Conservation (phyloP, 2,888 invertebrate genomes). For the Troglohyphantes excavatus region DNA sequence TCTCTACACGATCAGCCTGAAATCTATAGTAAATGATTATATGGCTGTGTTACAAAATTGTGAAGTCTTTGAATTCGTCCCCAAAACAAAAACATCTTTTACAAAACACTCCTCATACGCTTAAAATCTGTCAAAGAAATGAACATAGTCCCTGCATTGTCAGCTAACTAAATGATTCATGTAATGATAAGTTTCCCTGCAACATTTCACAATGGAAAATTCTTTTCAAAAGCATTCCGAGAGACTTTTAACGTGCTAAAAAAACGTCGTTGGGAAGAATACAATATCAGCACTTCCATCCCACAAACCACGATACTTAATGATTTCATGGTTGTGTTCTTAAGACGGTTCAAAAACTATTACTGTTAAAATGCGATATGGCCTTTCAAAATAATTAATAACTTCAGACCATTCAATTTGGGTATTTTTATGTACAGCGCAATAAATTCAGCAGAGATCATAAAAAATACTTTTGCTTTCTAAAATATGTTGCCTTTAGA, state of each 20-base stretch:
- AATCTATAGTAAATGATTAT: no score
- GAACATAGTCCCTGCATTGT: no score
- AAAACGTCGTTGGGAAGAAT: neutral
- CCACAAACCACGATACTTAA: neutral
- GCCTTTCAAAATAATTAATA: constrained; percentile 50
- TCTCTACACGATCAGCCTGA: no score
- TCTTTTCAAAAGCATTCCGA: neutral
- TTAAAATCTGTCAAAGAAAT: no score
- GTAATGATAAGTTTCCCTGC: no score
- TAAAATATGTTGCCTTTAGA: neutral
- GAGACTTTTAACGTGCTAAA: neutral
- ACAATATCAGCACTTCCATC: neutral
- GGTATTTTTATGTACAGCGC: constrained; percentile 24
- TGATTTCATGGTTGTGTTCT: neutral
- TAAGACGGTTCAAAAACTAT: constrained; percentile 11
- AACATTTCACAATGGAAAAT: no score
- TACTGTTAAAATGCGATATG: constrained; percentile 35
- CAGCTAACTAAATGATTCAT: no score
- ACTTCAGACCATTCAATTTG: neutral
- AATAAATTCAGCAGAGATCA: constrained; percentile 25
- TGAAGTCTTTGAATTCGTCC: no score
- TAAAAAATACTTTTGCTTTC: constrained; percentile 13
- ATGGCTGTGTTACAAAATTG: no score
- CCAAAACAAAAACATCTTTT: no score
- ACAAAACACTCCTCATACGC: no score